phyloP scores from a whole-genome alignment of 2,113 vertebrate species.

The Bubo bubo region DNA sequence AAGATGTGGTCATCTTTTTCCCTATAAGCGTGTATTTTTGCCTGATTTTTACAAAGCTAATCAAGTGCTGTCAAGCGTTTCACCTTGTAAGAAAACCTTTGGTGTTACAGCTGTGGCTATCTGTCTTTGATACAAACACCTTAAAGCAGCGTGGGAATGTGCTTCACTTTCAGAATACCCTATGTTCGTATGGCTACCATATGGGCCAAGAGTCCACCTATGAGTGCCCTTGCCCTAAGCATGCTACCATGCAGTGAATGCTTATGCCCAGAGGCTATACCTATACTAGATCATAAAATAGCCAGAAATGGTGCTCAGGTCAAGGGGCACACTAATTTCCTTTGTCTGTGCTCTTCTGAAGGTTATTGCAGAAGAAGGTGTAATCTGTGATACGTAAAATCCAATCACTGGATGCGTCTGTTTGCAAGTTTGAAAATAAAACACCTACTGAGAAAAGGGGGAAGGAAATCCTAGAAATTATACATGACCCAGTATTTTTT shows the following conservation, averaged over 20 bases:
- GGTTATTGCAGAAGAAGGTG: background rate
- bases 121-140: background rate
- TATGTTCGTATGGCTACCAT: fast-evolving
- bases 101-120: background rate
- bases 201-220: background rate
- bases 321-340: background rate
- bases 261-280: background rate
- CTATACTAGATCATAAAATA: background rate
- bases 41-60: background rate
- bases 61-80: background rate
- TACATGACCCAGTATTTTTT: background rate
- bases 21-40: background rate
- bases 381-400: background rate
- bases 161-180: background rate
- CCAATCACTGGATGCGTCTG: background rate
- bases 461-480: background rate
- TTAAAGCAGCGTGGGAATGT: background rate
- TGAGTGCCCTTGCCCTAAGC: background rate
- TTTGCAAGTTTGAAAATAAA: background rate
- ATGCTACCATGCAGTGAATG: background rate
- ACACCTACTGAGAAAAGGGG: background rate
- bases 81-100: background rate
- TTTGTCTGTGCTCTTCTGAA: background rate
- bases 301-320: background rate
- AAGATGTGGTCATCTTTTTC: background rate